Percentiles rank a stretch among this genome's conserved stretches.
These are phyloP conservation scores for Cheilosia urbana DNA, from an alignment of 2,888 invertebrate species.

Conservation along the genomic window DNA sequence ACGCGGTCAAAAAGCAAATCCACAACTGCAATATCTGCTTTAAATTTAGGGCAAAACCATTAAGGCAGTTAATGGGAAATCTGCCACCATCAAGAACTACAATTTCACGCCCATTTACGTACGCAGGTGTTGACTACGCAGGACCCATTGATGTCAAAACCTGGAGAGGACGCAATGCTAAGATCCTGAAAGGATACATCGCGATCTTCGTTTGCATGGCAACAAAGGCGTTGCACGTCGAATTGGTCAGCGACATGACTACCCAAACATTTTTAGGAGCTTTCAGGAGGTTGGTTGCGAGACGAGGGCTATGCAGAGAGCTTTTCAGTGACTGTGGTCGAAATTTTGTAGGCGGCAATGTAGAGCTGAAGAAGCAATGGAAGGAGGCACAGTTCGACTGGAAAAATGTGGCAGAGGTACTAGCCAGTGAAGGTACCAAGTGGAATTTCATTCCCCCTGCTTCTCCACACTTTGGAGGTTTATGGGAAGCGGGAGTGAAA, in stretches of 20 bases:
- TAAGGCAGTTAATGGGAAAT: conserved; percentile 76
- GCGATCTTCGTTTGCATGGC: neutral
- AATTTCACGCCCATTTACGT: neutral
- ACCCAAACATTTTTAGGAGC: neutral
- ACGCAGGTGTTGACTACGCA: neutral
- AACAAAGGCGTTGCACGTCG: neutral
- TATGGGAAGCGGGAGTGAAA: too few relatives aligned
- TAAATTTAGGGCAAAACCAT: neutral
- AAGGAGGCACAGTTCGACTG: neutral
- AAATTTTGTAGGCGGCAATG: neutral
- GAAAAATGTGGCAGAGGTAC: too few relatives aligned
- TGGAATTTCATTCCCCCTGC: too few relatives aligned
- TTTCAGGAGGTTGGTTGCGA: neutral
- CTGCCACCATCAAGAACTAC: neutral
- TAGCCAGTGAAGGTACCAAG: too few relatives aligned
- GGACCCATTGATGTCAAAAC: too few relatives aligned
- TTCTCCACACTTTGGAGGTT: too few relatives aligned
- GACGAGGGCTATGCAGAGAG: neutral
- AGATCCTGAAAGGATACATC: conserved; percentile 49
- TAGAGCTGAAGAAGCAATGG: neutral
- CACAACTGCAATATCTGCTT: conserved; percentile 13
- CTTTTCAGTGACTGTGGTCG: neutral
- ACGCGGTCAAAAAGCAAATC: neutral
- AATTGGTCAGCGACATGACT: neutral
- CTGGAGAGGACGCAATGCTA: too few relatives aligned